Conservation (phyloP, 2,888 invertebrate genomes). For the Sialis fuliginosa region DNA sequence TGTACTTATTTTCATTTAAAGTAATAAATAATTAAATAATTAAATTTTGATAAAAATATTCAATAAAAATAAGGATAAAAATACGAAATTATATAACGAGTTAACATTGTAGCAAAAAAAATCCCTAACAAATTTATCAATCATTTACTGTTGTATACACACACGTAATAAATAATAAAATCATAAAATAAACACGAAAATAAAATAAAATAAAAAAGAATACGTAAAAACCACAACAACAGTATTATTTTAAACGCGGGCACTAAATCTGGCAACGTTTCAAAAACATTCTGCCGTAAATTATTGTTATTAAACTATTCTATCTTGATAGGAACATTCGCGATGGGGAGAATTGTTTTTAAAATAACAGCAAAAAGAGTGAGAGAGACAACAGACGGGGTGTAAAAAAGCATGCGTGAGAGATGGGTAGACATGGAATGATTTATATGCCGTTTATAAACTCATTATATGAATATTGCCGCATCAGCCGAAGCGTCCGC, state of each 20-base stretch:
- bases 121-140: too few species aligned
- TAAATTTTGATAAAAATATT: too few species aligned
- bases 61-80: too few species aligned
- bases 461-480: conserved; percentile 22
- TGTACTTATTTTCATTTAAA: too few species aligned
- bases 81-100: too few species aligned
- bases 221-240: neutral
- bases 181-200: conserved; percentile 7
- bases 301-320: neutral
- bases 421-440: conserved; percentile 13
- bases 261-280: neutral
- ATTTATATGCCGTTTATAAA: conserved; percentile 32
- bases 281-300: neutral
- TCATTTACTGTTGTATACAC: too few species aligned
- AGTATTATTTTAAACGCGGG: neutral
- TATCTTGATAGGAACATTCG: neutral
- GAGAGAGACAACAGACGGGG: neutral
- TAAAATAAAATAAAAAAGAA: neutral
- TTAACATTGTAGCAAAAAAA: too few species aligned
- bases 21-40: too few species aligned
- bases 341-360: neutral
- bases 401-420: neutral
- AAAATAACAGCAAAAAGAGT: neutral
- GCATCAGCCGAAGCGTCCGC: neutral
- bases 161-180: neutral